Percentiles rank a stretch among this genome's conserved stretches.
These are phyloP conservation scores for Clupea harengus DNA, from an alignment of 2,113 vertebrate genomes.

Conservation along the genomic window DNA sequence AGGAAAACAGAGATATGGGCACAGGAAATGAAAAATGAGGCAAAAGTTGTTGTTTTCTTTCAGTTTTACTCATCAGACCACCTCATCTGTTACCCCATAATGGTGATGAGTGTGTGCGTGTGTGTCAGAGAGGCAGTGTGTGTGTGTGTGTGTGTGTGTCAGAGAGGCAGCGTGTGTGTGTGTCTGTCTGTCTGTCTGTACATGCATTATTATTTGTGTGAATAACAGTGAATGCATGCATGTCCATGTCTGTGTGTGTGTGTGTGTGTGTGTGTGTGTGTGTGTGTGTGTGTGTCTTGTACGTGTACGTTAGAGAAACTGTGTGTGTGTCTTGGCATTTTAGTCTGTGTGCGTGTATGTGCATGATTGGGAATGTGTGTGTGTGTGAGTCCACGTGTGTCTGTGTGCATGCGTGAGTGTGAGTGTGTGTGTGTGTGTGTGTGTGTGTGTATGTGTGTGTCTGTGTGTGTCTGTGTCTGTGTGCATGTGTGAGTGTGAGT, in stretches of 20 bases:
- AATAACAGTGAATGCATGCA: too few species aligned
- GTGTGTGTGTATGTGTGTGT: too few species aligned
- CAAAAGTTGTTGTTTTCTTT: neutral
- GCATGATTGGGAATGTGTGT: neutral
- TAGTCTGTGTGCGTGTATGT: neutral
- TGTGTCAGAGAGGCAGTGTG: neutral
- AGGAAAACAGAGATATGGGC: neutral
- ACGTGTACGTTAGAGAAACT: neutral
- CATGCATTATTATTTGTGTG: neutral
- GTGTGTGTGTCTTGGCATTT: neutral
- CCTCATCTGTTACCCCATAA: too few species aligned
- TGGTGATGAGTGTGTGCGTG: neutral
- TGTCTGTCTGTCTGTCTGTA: neutral
- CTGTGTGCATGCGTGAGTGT: neutral
- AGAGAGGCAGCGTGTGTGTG: neutral
- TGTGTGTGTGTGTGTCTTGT: neutral
- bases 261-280: slow-evolving; percentile 1
- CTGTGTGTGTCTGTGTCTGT: too few species aligned
- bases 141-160: neutral
- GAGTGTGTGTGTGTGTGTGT: neutral
- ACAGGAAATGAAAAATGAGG: too few species aligned
- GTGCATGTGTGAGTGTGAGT: neutral
- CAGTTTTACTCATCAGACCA: neutral
- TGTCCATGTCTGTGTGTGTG: neutral
- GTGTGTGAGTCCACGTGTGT: neutral